Percentiles rank a stretch among this genome's conserved stretches.
These are phyloP conservation scores for Enteromius viviparus DNA, from an alignment of 2,797 vertebrate genomes.

Conservation along the genomic window DNA sequence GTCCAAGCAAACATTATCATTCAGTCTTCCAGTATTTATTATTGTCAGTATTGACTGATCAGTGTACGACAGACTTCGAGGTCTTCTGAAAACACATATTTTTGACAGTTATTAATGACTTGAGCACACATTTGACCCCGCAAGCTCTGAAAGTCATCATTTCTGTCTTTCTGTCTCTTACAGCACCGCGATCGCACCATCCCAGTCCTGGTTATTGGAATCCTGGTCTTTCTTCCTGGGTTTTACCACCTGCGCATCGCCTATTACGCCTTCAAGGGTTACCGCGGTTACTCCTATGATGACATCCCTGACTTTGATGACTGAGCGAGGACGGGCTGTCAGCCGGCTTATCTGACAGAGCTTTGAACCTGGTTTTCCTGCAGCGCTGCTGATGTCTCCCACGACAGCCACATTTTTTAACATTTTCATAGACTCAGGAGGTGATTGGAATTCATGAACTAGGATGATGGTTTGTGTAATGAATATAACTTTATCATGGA, in stretches of 20 bases:
- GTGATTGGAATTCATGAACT: slow-evolving; percentile 14
- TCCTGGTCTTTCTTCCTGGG: slow-evolving; percentile 94
- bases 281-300: slow-evolving; percentile 94
- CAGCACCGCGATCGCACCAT: slow-evolving; percentile 90
- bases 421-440: slow-evolving; percentile 8
- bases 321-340: slow-evolving; percentile 66
- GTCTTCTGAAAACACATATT: background rate
- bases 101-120: background rate
- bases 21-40: too few relatives aligned
- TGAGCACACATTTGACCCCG: background rate
- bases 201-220: slow-evolving; percentile 93
- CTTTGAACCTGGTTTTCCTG: slow-evolving; percentile 27
- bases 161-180: background rate
- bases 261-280: slow-evolving; percentile 93
- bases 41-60: background rate
- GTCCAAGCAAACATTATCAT: too few relatives aligned
- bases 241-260: slow-evolving; percentile 96
- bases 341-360: background rate
- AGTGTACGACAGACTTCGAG: background rate
- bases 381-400: background rate
- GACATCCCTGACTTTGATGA: slow-evolving; percentile 98
- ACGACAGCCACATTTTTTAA: slow-evolving; percentile 19
- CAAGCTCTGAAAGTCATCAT: background rate
- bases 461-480: background rate
- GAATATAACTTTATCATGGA: slow-evolving; percentile 5